Conservation (phyloP, 2,888 invertebrate species). For the Augiades crinisus region DNA sequence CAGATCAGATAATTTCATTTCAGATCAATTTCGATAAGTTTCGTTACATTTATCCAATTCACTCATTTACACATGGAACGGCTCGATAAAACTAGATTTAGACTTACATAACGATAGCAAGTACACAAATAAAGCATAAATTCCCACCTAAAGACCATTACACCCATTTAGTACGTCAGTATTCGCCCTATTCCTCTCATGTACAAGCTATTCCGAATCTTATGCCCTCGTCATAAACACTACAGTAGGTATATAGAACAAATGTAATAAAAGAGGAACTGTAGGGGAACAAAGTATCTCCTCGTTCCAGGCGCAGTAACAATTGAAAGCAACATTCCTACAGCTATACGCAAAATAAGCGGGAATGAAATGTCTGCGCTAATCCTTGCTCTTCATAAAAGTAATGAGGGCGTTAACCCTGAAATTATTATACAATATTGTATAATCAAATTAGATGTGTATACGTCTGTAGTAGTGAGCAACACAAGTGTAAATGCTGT, state of each 20-base stretch:
- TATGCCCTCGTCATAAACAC: conserved; percentile 5
- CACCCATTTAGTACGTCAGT: conserved; percentile 19
- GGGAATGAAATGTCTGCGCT: conserved; percentile 2
- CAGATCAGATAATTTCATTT: no score
- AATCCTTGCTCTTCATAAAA: conserved; percentile 1
- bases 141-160: conserved; percentile 17
- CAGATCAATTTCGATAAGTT: no score
- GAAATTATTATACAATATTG: neutral
- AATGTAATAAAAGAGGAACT: conserved; percentile 19
- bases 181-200: conserved; percentile 1
- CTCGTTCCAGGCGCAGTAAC: conserved; percentile 21
- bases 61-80: neutral
- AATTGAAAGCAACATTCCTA: conserved; percentile 15
- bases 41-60: neutral
- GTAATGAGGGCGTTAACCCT: neutral
- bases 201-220: conserved; percentile 3
- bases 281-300: conserved; percentile 19
- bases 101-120: neutral
- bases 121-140: conserved; percentile 11
- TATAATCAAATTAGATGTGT: no score
- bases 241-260: conserved; percentile 2
- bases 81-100: conserved; percentile 6
- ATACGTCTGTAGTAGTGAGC: no score
- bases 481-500: no score
- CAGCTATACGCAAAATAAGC: conserved; percentile 6